Evolutionary conservation across 2,888 invertebrate genomes (phyloP).

Genomic region (Rhagonycha lutea): DNA sequence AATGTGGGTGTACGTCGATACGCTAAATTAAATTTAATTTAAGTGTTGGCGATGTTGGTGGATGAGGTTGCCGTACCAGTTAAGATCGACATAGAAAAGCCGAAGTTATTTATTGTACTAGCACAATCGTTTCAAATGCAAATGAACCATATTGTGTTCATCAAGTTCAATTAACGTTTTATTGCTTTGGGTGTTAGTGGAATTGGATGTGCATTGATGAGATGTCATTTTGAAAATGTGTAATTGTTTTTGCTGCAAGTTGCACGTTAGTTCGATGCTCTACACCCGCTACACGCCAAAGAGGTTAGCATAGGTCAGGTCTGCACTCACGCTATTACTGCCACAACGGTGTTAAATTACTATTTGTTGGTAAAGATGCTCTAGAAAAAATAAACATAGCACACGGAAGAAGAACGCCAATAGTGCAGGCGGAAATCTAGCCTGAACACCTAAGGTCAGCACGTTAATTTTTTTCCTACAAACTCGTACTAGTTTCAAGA

Average conservation of each 20-base stretch:
- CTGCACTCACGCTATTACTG: conserved; percentile 42
- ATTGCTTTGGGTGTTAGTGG: conserved; percentile 40
- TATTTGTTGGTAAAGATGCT: conserved; percentile 34
- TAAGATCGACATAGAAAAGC: background rate
- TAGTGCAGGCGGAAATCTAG: conserved; percentile 23
- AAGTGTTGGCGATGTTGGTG: background rate
- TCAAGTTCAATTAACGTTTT: conserved; percentile 41
- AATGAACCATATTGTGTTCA: conserved; percentile 33
- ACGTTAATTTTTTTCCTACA: conserved; percentile 4
- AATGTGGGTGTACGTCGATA: background rate
- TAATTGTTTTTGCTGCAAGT: conserved; percentile 43
- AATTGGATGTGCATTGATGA: conserved; percentile 37
- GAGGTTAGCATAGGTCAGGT: conserved; percentile 43
- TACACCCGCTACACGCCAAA: conserved; percentile 30
- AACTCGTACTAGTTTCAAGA: conserved; percentile 14
- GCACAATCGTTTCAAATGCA: conserved; percentile 33
- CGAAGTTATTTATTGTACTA: background rate
- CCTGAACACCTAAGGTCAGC: conserved; percentile 23
- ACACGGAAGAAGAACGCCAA: conserved; percentile 35
- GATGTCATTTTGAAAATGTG: conserved; percentile 40
- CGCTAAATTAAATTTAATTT: background rate
- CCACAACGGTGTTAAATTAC: conserved; percentile 40
- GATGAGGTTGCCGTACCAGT: background rate
- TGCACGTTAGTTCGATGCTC: conserved; percentile 39
- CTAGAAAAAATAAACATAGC: conserved; percentile 37